Evolutionary conservation across 2,888 invertebrate genomes (phyloP), one percentile per base, ranked within the genome.

Genomic region (Kryphioiulus occultus): DNA sequence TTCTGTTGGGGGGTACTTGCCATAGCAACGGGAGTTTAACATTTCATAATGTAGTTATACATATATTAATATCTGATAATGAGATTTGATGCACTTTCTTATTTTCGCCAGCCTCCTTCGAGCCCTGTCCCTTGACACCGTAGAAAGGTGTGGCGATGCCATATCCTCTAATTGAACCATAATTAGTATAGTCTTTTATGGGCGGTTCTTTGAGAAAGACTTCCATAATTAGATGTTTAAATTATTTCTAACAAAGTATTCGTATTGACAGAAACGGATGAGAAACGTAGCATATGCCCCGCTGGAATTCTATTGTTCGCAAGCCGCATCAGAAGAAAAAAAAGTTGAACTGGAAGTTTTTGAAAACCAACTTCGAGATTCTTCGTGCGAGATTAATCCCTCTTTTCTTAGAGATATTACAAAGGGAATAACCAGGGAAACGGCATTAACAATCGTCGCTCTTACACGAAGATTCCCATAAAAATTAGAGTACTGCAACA

Each of bases 351-450:
- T 12, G 9, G 4, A 26, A 68, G 26, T 9, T 68, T 68, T 26
- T 68, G 26, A 26, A 26, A 68, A 68, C 26, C n/a, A 59, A 26
- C 68, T 26, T 68, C 2, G 26, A 26, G 68, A 26, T 68, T 26
- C 26, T 10, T 68, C 68, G 10, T 12, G 68, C 68, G 68, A 68
- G n/a, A 68, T 26, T 68, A 68, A 68, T 68, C 68, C 68, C 26
- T 26, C 68, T 68, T 68, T 68, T 68, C 68, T 12, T 68, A 22
- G 12, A 68, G n/a, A 68, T 68, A 68, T 68, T 12, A 68, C 68
- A 68, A 68, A n/a, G n/a, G 26, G 26, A 68, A 68, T 68, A 68
- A 68, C 68, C 68, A 26, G 26, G 68, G 68, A 68, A 68, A 68
- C 68, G 15, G 26, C 68, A 26, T 26, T 68, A 68, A 68, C 68